Evolutionary conservation across 2,888 invertebrate species (phyloP).

Genomic region (Tachina lurida): DNA sequence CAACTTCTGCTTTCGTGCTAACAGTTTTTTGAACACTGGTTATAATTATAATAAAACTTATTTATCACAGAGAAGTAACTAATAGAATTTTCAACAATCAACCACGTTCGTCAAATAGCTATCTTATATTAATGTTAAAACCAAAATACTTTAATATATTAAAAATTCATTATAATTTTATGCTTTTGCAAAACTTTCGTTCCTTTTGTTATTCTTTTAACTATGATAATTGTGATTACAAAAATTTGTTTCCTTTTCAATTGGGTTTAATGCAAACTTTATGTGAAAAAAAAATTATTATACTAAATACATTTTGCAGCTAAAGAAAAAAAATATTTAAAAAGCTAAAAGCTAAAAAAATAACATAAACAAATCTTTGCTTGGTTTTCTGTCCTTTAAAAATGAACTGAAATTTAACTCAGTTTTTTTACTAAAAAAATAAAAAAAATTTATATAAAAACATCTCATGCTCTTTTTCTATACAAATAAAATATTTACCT

Average conservation of each 20-base stretch:
- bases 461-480: conserved; percentile 30
- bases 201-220: conserved; percentile 7
- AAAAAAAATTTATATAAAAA: conserved; percentile 16
- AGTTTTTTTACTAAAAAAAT: conserved; percentile 13
- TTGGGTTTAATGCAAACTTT: conserved; percentile 55
- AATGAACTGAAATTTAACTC: conserved; percentile 43
- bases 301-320: conserved; percentile 25
- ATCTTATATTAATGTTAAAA: neutral
- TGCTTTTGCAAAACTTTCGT: neutral
- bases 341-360: conserved; percentile 45
- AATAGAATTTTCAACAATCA: too few species aligned
- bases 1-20: too few species aligned
- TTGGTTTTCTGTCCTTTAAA: conserved; percentile 78
- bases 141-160: neutral
- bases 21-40: too few species aligned
- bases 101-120: neutral
- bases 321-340: conserved; percentile 4
- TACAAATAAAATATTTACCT: conserved; percentile 34
- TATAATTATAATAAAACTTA: too few species aligned
- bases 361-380: conserved; percentile 74
- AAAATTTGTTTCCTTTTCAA: conserved; percentile 57
- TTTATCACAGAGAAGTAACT: too few species aligned
- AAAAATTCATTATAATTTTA: neutral
- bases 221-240: neutral
- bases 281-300: conserved; percentile 4